Evolutionary conservation across 2,113 vertebrate species (phyloP).

Genomic region (Dicaeum eximium): DNA sequence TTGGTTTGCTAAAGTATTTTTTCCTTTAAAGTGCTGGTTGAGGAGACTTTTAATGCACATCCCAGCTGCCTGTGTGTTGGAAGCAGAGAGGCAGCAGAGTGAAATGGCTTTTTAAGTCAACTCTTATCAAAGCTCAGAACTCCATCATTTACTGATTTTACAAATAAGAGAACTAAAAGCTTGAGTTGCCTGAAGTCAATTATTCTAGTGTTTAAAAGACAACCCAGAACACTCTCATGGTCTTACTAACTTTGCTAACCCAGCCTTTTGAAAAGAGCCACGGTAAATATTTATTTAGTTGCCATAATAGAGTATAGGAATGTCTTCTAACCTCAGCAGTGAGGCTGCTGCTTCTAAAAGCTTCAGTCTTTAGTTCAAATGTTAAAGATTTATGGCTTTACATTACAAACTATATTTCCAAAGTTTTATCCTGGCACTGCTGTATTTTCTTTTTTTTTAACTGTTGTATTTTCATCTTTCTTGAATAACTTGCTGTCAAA

Average conservation of each 20-base stretch:
- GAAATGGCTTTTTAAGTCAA: background rate
- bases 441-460: background rate
- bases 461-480: background rate
- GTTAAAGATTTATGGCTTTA: background rate
- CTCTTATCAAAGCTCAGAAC: background rate
- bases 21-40: background rate
- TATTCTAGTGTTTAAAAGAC: background rate
- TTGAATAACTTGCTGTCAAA: background rate
- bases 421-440: background rate
- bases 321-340: background rate
- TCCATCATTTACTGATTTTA: background rate
- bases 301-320: background rate
- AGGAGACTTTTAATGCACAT: background rate
- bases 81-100: background rate
- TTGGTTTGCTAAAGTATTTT: background rate
- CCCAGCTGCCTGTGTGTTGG: background rate
- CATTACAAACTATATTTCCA: background rate
- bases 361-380: background rate
- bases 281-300: conserved; percentile 43
- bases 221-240: background rate
- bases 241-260: background rate
- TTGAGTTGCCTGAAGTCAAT: background rate
- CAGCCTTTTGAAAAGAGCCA: background rate
- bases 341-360: background rate
- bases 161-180: background rate